Evolutionary conservation across 2,888 invertebrate genomes (phyloP), one percentile per base, ranked within the genome.

Genomic region (Trichacis sp.): DNA sequence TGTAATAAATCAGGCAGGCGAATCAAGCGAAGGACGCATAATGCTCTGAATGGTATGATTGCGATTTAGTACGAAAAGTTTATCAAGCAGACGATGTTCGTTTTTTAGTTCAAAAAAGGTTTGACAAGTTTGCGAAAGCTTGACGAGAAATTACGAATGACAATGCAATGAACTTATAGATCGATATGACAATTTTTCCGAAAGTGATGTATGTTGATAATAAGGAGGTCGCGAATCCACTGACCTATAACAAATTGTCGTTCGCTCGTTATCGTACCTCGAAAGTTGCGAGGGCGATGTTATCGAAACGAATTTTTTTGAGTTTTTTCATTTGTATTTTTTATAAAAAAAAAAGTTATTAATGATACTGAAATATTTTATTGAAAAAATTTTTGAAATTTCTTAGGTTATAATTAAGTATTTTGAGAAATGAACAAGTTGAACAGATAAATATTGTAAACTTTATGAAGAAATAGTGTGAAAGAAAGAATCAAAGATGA

Each of bases 221-320:
- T 60, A 59, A 57, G 64, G 64, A 64, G 64, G 64, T 60, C 64
- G 49, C 40, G 29, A 55, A 65, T 65, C 65, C 56, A 65, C 56
- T 60, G 65, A 60, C 60, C 60, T 65, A 65, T 65, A 65, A 65
- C 60, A 60, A 65, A 65, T 48, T 65, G 60, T 56, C 64, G 51
- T 55, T 51, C 53, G 49, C 50, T 42, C 54, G 59, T 59, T 64
- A 64, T 64, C 64, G 54, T 2, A 30, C 19, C 51, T 54, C 12
- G 43, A 46, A 58, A 53, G 48, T 52, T 49, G 56, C 52, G 49
- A 45, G 54, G 64, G 63, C 59, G 51, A 58, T 47, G 51, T 43
- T 59, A 64, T 64, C 64, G 18, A 30, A 43, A 52, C 47, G 30
- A 47, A 53, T 43, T 63, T 49, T 63, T 63, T 9, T 24, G 8